Evolutionary conservation across 2,797 vertebrate genomes (phyloP).

Genomic region (Acanthurus lineatus): DNA sequence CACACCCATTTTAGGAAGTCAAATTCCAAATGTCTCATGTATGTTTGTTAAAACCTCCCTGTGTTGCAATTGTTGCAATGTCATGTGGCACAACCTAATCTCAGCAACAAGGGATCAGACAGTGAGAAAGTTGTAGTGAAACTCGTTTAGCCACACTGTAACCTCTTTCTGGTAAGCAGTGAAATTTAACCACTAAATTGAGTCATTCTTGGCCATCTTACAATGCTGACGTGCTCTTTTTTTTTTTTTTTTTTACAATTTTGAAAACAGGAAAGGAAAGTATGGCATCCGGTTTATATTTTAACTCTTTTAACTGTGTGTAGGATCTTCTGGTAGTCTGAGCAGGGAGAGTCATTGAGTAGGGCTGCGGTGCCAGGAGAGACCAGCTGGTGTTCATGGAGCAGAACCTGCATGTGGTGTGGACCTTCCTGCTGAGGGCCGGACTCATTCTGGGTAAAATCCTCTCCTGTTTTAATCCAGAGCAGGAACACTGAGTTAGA

Average conservation of each 20-base stretch:
- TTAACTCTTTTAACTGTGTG: not conserved
- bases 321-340: not conserved
- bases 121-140: not conserved
- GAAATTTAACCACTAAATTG: not conserved
- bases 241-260: not conserved
- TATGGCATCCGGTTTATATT: not conserved
- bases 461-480: not conserved
- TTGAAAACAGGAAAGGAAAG: not conserved
- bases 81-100: too few species aligned
- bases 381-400: constrained; percentile 43
- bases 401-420: constrained; percentile 8
- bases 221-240: not conserved
- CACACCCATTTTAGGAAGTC: not conserved
- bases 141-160: not conserved
- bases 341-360: constrained; percentile 13
- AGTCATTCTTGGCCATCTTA: not conserved
- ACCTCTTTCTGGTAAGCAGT: not conserved
- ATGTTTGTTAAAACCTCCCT: too few species aligned
- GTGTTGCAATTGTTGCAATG: too few species aligned
- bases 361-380: not conserved
- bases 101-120: too few species aligned
- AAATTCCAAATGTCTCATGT: not conserved
- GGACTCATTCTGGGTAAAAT: constrained; percentile 58
- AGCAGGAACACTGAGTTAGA: not conserved
- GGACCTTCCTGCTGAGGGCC: constrained; percentile 51